Evolutionary conservation across 2,797 vertebrate genomes (phyloP).

Genomic region (Arrhamphus sclerolepis): DNA sequence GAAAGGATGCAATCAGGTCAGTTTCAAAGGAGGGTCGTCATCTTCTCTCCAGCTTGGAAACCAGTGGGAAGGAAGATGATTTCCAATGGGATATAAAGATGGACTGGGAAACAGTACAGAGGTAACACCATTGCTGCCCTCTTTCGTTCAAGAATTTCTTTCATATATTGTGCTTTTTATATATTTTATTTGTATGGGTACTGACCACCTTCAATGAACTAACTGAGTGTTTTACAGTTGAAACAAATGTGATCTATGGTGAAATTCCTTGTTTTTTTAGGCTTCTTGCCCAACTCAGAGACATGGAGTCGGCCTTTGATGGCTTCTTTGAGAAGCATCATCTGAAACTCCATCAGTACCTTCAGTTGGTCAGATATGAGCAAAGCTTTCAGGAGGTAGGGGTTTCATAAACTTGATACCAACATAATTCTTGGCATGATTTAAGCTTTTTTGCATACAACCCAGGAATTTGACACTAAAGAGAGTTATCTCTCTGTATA

Average conservation of each 20-base stretch:
- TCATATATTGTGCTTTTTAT: background rate
- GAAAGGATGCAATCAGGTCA: conserved; percentile 89
- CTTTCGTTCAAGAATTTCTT: background rate
- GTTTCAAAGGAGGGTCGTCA: conserved; percentile 91
- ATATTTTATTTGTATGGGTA: background rate
- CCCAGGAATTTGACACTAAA: too few species aligned
- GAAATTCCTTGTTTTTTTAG: conserved; percentile 64
- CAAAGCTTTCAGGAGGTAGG: conserved; percentile 91
- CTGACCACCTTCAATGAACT: background rate
- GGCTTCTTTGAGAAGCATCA: conserved; percentile 98
- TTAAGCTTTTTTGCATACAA: background rate
- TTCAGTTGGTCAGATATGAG: conserved; percentile 93
- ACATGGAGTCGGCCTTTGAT: conserved; percentile 97
- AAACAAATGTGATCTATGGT: background rate
- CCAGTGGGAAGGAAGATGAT: conserved; percentile 78
- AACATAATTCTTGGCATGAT: background rate
- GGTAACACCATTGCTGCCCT: conserved; percentile 69
- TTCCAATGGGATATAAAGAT: conserved; percentile 81
- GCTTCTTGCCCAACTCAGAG: conserved; percentile 90
- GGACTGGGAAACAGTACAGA: conserved; percentile 93
- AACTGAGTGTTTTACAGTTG: background rate
- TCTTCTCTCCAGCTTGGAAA: conserved; percentile 88
- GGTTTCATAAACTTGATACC: background rate
- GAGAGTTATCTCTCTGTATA: too few species aligned
- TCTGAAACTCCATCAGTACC: conserved; percentile 93